Evolutionary conservation across 2,113 vertebrate genomes (phyloP).

Genomic region (Crotophaga sulcirostris): DNA sequence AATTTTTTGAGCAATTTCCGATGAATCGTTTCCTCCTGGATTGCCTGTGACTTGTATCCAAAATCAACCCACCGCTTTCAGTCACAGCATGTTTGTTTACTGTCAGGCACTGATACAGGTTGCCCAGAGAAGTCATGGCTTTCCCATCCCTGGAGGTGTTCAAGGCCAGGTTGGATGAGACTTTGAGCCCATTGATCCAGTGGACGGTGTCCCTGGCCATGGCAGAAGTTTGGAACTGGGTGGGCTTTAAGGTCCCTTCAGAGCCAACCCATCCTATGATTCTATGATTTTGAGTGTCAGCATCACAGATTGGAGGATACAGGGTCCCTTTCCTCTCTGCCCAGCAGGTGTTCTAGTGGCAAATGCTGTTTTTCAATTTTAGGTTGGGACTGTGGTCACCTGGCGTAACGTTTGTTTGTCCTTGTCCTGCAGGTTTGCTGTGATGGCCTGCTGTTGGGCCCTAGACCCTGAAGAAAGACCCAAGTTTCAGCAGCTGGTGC

Average conservation of each 20-base stretch:
- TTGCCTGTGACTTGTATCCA: not conserved
- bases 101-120: too few relatives aligned
- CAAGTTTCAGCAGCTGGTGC: conserved; percentile 98
- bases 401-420: not conserved
- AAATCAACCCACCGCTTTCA: not conserved
- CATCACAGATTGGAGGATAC: not conserved
- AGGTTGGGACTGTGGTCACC: not conserved
- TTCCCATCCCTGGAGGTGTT: too few relatives aligned
- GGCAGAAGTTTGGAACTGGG: too few relatives aligned
- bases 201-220: too few relatives aligned
- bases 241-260: too few relatives aligned
- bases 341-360: not conserved
- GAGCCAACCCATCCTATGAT: too few relatives aligned
- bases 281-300: not conserved
- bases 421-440: conserved; percentile 86
- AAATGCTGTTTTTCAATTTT: not conserved
- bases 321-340: not conserved
- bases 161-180: too few relatives aligned
- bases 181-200: too few relatives aligned
- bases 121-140: too few relatives aligned
- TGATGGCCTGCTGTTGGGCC: conserved; percentile 99
- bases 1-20: not conserved
- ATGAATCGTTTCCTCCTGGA: not conserved
- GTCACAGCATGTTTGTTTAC: not conserved
- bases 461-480: conserved; percentile 96